Conservation (phyloP, 1,140 invertebrate species). For the Ostrea edulis region DNA sequence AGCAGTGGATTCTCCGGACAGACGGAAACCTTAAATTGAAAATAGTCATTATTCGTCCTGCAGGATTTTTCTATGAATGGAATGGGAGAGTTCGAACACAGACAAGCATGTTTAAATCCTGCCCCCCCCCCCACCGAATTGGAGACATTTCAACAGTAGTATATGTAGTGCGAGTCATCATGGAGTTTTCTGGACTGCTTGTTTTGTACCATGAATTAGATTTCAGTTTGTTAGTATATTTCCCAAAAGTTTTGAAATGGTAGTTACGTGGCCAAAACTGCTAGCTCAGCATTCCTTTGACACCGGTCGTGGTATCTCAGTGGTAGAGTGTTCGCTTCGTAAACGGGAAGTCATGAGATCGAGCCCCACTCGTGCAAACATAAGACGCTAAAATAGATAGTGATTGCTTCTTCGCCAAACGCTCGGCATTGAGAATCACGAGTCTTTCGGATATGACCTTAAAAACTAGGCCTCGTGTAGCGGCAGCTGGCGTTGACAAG, state of each 20-base stretch:
- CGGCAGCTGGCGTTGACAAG: no score
- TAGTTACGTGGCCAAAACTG: slow-evolving; percentile 43
- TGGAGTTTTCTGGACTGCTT: slow-evolving; percentile 49
- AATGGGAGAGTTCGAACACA: slow-evolving; percentile 5
- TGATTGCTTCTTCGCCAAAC: no score
- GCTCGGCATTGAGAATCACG: no score
- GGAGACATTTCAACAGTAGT: slow-evolving; percentile 19
- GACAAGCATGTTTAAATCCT: slow-evolving; percentile 21
- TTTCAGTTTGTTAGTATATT: slow-evolving; percentile 52
- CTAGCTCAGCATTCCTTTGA: no score
- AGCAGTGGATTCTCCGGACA: no score
- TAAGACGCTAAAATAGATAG: no score
- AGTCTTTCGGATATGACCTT: no score
- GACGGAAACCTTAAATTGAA: slow-evolving; percentile 41
- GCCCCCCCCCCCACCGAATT: neutral
- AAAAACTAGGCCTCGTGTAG: no score
- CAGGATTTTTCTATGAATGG: slow-evolving; percentile 41
- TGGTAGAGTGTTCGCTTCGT: no score
- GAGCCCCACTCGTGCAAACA: no score
- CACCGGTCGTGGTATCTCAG: no score
- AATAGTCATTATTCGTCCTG: slow-evolving; percentile 44
- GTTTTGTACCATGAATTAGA: slow-evolving; percentile 58
- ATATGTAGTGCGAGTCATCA: slow-evolving; percentile 55
- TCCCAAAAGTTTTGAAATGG: neutral
- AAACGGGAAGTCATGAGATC: no score